A percentile compares a stretch with the other conserved stretches of the same genome.
These are phyloP conservation scores for Fistularia commersonii DNA, from an alignment of 2,797 vertebrate genomes.

Conservation along the genomic window DNA sequence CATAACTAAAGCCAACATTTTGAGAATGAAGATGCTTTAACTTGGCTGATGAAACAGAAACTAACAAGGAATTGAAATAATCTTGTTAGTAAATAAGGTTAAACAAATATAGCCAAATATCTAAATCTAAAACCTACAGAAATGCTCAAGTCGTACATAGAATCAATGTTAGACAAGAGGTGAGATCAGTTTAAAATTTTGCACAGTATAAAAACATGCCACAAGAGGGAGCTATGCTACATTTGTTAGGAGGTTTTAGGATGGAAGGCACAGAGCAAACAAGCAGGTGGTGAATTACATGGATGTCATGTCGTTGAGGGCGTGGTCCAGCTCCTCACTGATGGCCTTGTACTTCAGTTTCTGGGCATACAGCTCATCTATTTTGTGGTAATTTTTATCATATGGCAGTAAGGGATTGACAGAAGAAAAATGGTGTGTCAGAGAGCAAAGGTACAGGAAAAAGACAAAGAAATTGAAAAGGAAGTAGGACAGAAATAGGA, in stretches of 20 bases:
- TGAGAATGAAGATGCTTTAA: neutral
- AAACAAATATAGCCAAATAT: neutral
- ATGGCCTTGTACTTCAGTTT: constrained; percentile 99
- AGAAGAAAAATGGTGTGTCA: constrained; percentile 35
- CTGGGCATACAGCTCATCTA: constrained; percentile 99
- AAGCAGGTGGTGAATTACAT: constrained; percentile 83
- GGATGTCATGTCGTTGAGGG: constrained; percentile 99
- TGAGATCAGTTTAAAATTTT: neutral
- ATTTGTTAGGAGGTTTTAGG: constrained; percentile 7
- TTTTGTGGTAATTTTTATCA: constrained; percentile 55
- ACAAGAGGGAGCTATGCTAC: constrained; percentile 48
- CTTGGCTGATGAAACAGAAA: neutral
- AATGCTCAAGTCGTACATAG: neutral
- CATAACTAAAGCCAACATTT: neutral
- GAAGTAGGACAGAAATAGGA: constrained; percentile 51
- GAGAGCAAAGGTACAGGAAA: constrained; percentile 28
- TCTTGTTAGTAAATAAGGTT: constrained; percentile 1
- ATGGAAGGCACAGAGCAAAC: constrained; percentile 28
- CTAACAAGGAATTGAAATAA: neutral
- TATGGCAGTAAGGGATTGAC: constrained; percentile 22
- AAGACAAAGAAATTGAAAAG: constrained; percentile 29
- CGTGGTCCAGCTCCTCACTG: constrained; percentile 99
- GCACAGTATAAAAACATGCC: constrained; percentile 30
- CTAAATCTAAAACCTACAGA: neutral
- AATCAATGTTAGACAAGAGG: constrained; percentile 8